Evolutionary conservation across 2,888 invertebrate genomes (phyloP), one percentile per base, ranked within the genome.

Genomic region (Epinotia demarniana): DNA sequence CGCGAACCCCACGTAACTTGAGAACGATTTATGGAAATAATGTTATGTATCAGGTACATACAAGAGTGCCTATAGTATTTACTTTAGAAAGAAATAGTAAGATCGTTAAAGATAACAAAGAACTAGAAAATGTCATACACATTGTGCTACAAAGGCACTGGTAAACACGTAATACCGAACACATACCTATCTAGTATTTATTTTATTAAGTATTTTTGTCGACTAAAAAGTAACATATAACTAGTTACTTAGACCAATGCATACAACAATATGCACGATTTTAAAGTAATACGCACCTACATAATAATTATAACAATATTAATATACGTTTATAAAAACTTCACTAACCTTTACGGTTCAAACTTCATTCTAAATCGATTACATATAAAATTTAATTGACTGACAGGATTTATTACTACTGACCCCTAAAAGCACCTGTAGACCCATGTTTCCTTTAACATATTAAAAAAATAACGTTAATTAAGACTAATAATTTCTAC

Each of bases 1-100:
- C 60, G 43, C 75, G 71, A 67, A 67, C 55, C 68, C 67, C 70
- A 77, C 75, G 16, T 73, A 73, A 66, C 73, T 73, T 75, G 77
- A 77, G 75, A 75, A 75, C 72, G 33, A 33, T 64, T 67, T 58
- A 39, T 49, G 23, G 13, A 58, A 33, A 62, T n/a, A 71, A 63
- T 39, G 27, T 23, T 66, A 62, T 57, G 57, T 57, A 75, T 75
- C 72, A 72, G 75, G 75, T 75, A 75, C 75, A 72, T 75, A 62
- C 13, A 64, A 67, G 46, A 27, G 27, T 49, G 57, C 49, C 57
- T 63, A 74, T 5, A 63, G 3, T 62, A 53, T 63, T 62, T 57
- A 74, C 18, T 18, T 18, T 62, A n/a, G 61, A 68, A 18, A n/a
- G n/a, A 23, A n/a, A 33, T 61, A 58, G 27, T 60, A 18, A 64